These are phyloP conservation scores for Petrocephalus microphthalmus DNA, from an alignment of 2,113 vertebrate species.

Conservation along the genomic window DNA sequence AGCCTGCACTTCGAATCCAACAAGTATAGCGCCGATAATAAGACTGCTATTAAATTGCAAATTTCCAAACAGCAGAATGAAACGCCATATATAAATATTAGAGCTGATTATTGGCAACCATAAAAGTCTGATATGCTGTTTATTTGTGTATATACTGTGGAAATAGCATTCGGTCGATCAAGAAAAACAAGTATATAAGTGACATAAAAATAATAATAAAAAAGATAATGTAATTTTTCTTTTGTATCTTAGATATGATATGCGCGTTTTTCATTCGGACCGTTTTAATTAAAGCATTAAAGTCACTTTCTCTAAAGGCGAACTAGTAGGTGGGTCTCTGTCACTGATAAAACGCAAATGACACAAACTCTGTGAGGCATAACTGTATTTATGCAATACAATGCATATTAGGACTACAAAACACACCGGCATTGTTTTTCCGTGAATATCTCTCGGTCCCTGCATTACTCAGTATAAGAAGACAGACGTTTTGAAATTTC, in stretches of 20 bases:
- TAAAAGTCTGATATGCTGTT: background rate
- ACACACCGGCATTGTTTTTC: constrained; percentile 31
- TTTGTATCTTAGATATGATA: background rate
- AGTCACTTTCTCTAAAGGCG: background rate
- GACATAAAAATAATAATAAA: constrained; percentile 26
- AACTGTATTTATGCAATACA: background rate
- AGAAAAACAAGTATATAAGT: constrained; percentile 31
- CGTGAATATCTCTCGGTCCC: background rate
- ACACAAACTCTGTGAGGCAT: background rate
- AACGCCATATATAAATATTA: background rate
- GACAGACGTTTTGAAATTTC: constrained; percentile 61
- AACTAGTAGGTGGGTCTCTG: constrained; percentile 34
- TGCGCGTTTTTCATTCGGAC: background rate
- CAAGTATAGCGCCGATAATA: background rate
- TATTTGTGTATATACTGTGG: background rate
- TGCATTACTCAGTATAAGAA: background rate
- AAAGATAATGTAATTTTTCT: constrained; percentile 35
- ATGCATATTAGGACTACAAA: constrained; percentile 52
- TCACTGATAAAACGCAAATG: constrained; percentile 28
- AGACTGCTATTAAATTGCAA: background rate
- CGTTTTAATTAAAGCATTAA: background rate
- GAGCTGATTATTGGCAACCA: background rate
- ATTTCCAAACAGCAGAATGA: background rate
- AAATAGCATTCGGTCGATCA: background rate
- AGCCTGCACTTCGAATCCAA: background rate